Conservation (phyloP, 1,140 invertebrate species). For the Patella vulgata region DNA sequence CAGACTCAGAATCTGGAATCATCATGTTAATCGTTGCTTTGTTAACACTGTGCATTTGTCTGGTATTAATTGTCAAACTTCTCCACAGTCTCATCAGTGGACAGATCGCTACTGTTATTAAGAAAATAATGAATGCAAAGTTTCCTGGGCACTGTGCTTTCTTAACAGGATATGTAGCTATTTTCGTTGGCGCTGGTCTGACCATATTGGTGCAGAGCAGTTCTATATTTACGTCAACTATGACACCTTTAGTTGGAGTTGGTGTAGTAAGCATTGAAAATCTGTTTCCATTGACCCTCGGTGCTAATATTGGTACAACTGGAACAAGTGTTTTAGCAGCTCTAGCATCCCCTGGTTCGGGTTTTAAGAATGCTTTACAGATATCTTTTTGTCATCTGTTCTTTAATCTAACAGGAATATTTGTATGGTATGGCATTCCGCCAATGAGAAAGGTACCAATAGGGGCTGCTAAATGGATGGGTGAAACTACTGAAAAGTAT, state of each 20-base stretch:
- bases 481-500: slow-evolving; percentile 69
- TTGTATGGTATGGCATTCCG: slow-evolving; percentile 74
- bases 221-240: slow-evolving; percentile 73
- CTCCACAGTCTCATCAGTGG: slow-evolving; percentile 68
- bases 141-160: slow-evolving; percentile 66
- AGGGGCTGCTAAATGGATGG: slow-evolving; percentile 69
- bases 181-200: slow-evolving; percentile 71
- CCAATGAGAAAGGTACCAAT: slow-evolving; percentile 71
- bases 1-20: slow-evolving; percentile 66
- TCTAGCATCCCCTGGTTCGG: slow-evolving; percentile 63
- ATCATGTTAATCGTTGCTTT: slow-evolving; percentile 69
- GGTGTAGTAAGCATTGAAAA: slow-evolving; percentile 72
- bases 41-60: slow-evolving; percentile 69
- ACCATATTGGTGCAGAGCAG: slow-evolving; percentile 74
- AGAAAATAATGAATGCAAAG: slow-evolving; percentile 70
- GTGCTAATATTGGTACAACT: slow-evolving; percentile 74
- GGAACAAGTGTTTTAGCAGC: slow-evolving; percentile 71
- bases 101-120: slow-evolving; percentile 67
- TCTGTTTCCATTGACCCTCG: slow-evolving; percentile 73
- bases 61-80: slow-evolving; percentile 73
- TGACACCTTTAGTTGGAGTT: slow-evolving; percentile 73
- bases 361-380: slow-evolving; percentile 35
- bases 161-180: slow-evolving; percentile 71
- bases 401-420: slow-evolving; percentile 70
- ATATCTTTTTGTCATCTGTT: slow-evolving; percentile 58